Evolutionary conservation across 2,797 vertebrate species (phyloP).

Genomic region (Ctenosaura bakeri): DNA sequence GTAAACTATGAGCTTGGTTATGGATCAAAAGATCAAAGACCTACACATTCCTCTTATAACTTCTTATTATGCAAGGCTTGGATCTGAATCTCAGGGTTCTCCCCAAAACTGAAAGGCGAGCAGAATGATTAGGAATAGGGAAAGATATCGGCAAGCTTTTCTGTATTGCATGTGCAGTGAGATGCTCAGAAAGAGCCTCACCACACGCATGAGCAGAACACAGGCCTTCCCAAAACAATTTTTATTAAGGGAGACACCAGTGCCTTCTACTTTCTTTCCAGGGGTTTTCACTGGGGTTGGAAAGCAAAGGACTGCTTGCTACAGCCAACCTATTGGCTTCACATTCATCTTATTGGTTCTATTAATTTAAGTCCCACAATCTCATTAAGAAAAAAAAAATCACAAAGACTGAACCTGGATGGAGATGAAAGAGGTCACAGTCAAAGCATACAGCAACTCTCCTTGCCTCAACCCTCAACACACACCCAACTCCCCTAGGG

Average conservation of each 20-base stretch:
- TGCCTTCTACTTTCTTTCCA: accelerated
- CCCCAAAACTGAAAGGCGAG: background rate
- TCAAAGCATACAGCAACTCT: slow-evolving; percentile 4
- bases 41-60: background rate
- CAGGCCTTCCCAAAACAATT: background rate
- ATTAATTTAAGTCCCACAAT: slow-evolving; percentile 60
- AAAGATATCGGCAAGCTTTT: background rate
- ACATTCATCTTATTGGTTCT: slow-evolving; percentile 55
- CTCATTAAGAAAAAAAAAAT: slow-evolving; percentile 51
- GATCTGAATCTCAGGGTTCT: background rate
- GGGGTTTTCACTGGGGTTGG: background rate
- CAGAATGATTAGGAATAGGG: accelerated
- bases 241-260: slow-evolving; percentile 30
- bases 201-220: background rate
- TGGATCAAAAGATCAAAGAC: background rate
- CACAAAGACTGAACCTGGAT: slow-evolving; percentile 52
- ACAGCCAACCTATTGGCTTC: slow-evolving; percentile 32
- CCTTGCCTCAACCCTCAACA: background rate
- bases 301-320: slow-evolving; percentile 8
- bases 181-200: background rate
- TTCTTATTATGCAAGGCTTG: background rate
- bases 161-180: background rate
- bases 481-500: background rate
- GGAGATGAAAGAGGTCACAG: slow-evolving; percentile 64
- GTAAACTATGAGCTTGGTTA: background rate